phyloP scores from a whole-genome alignment of 2,888 invertebrate genomes.

The Dascillus cervinus region DNA sequence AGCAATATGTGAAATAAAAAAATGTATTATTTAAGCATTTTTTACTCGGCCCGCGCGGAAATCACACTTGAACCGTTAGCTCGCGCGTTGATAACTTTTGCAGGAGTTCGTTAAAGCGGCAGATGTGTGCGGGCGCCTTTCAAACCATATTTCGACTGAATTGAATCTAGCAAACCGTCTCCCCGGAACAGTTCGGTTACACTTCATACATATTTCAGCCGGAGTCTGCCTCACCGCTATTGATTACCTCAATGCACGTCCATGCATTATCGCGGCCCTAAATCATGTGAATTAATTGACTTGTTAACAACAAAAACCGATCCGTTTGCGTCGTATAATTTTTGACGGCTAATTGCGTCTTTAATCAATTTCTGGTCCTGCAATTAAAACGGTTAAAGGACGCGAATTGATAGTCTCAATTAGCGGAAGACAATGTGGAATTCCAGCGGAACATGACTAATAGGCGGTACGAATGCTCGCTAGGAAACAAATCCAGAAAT shows the following conservation, averaged over 20 bases:
- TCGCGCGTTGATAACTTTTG: slow-evolving; percentile 28
- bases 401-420: slow-evolving; percentile 39
- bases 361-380: slow-evolving; percentile 12
- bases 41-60: slow-evolving; percentile 19
- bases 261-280: no score
- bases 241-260: not conserved
- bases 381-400: slow-evolving; percentile 25
- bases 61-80: slow-evolving; percentile 20
- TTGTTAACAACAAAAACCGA: no score
- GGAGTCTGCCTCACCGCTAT: not conserved
- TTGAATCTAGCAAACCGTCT: no score
- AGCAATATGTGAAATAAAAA: slow-evolving; percentile 40
- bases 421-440: slow-evolving; percentile 33
- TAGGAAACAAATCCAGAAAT: slow-evolving; percentile 32
- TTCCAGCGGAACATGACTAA: slow-evolving; percentile 31
- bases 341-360: slow-evolving; percentile 2
- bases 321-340: not conserved
- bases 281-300: no score
- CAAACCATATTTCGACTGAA: not conserved
- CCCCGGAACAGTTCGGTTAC: slow-evolving; percentile 11
- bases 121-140: slow-evolving; percentile 8
- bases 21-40: slow-evolving; percentile 35
- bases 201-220: slow-evolving; percentile 13
- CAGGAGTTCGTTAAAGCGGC: slow-evolving; percentile 31
- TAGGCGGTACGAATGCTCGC: slow-evolving; percentile 28